Evolutionary conservation across 2,888 invertebrate species (phyloP).

Genomic region (Psylliodes chrysocephalus): DNA sequence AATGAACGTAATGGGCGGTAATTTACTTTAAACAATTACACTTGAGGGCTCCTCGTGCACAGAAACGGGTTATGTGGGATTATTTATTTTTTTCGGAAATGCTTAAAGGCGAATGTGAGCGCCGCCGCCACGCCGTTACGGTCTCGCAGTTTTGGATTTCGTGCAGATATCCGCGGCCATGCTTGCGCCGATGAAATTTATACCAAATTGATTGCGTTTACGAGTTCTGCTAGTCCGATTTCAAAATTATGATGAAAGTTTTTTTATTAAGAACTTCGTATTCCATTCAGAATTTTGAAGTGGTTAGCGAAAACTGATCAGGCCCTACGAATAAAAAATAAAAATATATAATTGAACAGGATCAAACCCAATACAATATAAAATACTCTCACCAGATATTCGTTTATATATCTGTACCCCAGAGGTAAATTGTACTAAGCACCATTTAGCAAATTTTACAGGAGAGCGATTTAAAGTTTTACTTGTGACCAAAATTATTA

Average conservation of each 20-base stretch:
- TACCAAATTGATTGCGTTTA: background rate
- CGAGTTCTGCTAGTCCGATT: background rate
- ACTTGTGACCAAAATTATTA: too few relatives aligned
- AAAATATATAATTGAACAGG: too few relatives aligned
- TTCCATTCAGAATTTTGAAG: too few relatives aligned
- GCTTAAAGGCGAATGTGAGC: constrained; percentile 12
- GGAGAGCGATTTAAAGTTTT: too few relatives aligned
- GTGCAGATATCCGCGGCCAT: constrained; percentile 6
- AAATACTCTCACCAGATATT: too few relatives aligned
- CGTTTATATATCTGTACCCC: too few relatives aligned
- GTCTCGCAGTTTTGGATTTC: constrained; percentile 15
- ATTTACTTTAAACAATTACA: constrained; percentile 43
- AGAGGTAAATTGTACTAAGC: too few relatives aligned
- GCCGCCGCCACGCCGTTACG: background rate
- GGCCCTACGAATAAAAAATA: too few relatives aligned
- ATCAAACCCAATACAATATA: too few relatives aligned
- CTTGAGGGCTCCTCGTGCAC: constrained; percentile 28
- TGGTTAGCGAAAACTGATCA: too few relatives aligned
- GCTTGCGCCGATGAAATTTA: background rate
- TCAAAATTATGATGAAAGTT: background rate
- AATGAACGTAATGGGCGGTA: constrained; percentile 44
- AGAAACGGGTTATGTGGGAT: constrained; percentile 30
- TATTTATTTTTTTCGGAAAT: constrained; percentile 34
- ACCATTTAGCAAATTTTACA: too few relatives aligned
- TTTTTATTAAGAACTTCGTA: too few relatives aligned